Conservation (phyloP, 1,140 invertebrate species). For the Akabosia matsudoensis region DNA sequence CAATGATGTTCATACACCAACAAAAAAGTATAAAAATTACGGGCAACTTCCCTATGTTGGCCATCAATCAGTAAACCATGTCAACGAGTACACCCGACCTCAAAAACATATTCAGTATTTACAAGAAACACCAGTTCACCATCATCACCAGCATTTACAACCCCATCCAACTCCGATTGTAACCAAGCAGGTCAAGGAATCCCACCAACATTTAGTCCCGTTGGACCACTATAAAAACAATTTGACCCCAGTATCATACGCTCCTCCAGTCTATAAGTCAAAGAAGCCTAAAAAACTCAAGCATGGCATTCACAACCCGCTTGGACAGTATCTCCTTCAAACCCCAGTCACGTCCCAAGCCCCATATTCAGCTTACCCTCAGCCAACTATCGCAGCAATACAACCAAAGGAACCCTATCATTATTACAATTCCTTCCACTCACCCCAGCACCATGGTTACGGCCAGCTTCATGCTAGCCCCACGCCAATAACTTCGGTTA, state of each 20-base stretch:
- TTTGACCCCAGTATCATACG: neutral
- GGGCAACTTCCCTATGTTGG: neutral
- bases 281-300: neutral
- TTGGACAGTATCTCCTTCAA: neutral
- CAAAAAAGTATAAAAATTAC: constrained; percentile 3
- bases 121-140: neutral
- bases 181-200: neutral
- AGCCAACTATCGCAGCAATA: neutral
- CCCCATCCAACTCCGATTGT: neutral
- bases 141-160: neutral
- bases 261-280: neutral
- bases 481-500: neutral
- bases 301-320: neutral
- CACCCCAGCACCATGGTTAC: neutral
- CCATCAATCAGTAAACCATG: neutral
- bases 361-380: neutral
- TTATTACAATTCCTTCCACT: constrained; percentile 5
- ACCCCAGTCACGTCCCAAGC: neutral
- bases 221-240: neutral
- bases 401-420: constrained; percentile 10
- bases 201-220: neutral
- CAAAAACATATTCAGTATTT: constrained; percentile 9
- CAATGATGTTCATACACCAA: neutral
- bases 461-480: neutral
- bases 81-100: neutral